phyloP scores from a whole-genome alignment of 1,140 invertebrate species.

The Mya arenaria region DNA sequence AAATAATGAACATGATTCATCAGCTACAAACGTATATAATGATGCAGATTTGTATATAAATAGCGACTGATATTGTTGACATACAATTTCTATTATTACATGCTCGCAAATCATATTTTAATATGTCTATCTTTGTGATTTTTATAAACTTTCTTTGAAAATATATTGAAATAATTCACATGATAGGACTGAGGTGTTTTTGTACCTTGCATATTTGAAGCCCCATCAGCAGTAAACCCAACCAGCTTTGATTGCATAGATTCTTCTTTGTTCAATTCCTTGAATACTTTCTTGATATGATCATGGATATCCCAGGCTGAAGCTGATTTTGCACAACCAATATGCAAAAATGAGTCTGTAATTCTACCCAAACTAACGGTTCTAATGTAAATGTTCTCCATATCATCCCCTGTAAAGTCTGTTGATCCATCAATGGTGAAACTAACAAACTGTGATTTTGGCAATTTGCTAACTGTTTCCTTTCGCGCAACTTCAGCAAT shows the following conservation, averaged over 20 bases:
- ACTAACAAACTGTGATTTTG: slow-evolving; percentile 1
- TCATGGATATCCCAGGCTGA: background rate
- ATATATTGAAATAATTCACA: background rate
- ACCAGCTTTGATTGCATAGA: background rate
- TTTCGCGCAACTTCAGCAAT: slow-evolving; percentile 15
- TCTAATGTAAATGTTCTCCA: slow-evolving; percentile 49
- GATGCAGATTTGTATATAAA: background rate
- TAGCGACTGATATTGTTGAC: background rate
- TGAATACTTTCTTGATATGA: slow-evolving; percentile 11
- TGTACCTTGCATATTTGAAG: slow-evolving; percentile 29
- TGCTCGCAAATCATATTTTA: background rate
- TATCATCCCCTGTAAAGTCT: slow-evolving; percentile 49
- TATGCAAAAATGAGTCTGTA: slow-evolving; percentile 38
- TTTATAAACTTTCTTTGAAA: background rate
- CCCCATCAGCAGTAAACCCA: slow-evolving; percentile 13
- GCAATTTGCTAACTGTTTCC: background rate
- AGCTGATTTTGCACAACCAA: slow-evolving; percentile 35
- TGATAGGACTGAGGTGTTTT: too few species aligned
- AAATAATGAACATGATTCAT: background rate
- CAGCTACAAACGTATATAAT: background rate
- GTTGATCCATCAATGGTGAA: slow-evolving; percentile 50
- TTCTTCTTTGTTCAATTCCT: background rate
- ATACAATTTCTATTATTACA: background rate
- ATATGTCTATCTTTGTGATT: background rate
- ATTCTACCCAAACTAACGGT: background rate